Conservation (phyloP, 2,113 vertebrate genomes). For the Malurus alboscapulatus region DNA sequence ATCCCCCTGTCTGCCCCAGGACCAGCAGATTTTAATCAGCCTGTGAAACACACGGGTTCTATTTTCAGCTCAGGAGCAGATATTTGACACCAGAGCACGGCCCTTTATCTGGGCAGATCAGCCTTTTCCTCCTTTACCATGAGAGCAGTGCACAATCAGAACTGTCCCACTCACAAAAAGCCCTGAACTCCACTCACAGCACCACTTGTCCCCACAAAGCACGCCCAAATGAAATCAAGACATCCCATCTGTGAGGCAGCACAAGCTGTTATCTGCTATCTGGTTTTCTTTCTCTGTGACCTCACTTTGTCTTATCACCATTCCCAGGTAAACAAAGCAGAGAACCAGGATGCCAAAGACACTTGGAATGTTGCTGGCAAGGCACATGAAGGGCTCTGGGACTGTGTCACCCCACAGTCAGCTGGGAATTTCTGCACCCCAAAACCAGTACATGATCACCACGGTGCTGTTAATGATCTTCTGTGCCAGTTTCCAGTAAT, state of each 20-base stretch:
- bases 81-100: background rate
- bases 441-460: background rate
- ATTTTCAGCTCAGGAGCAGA: background rate
- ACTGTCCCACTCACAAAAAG: background rate
- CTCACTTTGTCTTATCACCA: background rate
- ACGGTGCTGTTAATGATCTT: background rate
- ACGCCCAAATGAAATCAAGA: background rate
- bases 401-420: background rate
- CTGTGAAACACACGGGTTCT: background rate
- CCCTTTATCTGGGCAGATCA: background rate
- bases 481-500: background rate
- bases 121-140: background rate
- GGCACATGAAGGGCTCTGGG: background rate
- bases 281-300: background rate
- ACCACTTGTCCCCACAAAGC: background rate
- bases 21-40: constrained; percentile 23
- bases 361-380: background rate
- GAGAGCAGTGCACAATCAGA: background rate
- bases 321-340: background rate
- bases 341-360: background rate
- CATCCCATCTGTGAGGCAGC: background rate
- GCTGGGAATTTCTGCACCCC: background rate
- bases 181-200: background rate
- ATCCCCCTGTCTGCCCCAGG: background rate
- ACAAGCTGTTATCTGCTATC: background rate